phyloP scores from a whole-genome alignment of 2,797 vertebrate genomes.

The Clarias fuscus region DNA sequence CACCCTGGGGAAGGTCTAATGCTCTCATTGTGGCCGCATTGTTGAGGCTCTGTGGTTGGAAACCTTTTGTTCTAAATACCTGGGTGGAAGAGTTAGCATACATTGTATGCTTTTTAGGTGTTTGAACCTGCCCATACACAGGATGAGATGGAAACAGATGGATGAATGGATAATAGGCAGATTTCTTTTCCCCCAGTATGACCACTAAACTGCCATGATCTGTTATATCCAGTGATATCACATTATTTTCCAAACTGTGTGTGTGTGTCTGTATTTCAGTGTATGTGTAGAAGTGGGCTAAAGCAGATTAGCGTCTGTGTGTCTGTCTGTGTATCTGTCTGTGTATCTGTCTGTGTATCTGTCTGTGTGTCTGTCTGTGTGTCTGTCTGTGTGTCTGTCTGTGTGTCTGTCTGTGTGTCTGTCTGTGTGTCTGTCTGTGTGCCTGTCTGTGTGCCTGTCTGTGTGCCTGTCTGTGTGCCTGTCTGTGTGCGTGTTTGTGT shows the following conservation, averaged over 20 bases:
- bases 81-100: neutral
- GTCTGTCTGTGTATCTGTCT: too few relatives aligned
- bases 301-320: neutral
- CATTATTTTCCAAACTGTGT: neutral
- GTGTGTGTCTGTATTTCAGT: neutral
- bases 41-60: neutral
- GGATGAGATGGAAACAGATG: slow-evolving; percentile 13
- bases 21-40: neutral
- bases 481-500: neutral
- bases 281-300: neutral
- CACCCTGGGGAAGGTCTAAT: neutral
- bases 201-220: neutral
- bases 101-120: neutral
- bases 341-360: neutral
- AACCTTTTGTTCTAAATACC: neutral
- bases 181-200: neutral
- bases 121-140: slow-evolving; percentile 5
- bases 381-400: too few relatives aligned
- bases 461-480: too few relatives aligned
- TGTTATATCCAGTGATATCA: neutral
- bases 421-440: neutral
- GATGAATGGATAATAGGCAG: slow-evolving; percentile 6
- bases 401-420: neutral
- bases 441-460: neutral
- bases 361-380: too few relatives aligned